These are phyloP conservation scores for Chironomus riparius DNA, from an alignment of 2,888 invertebrate genomes.

Conservation along the genomic window DNA sequence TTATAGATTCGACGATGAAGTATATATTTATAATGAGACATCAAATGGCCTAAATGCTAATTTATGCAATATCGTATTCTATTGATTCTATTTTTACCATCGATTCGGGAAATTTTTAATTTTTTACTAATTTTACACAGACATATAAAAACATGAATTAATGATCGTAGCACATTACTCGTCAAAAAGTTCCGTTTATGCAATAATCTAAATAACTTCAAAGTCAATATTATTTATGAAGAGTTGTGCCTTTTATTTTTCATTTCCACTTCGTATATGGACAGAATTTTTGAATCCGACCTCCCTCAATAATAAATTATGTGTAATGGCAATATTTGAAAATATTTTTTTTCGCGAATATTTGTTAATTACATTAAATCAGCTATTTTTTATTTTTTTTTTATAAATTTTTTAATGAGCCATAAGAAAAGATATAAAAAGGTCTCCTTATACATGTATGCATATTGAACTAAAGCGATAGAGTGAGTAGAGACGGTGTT, in stretches of 20 bases:
- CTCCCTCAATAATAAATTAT: neutral
- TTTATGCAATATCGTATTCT: neutral
- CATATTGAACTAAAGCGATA: neutral
- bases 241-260: too few relatives aligned
- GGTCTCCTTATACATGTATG: too few relatives aligned
- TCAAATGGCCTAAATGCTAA: neutral
- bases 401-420: too few relatives aligned
- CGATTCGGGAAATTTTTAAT: neutral
- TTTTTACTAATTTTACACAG: neutral
- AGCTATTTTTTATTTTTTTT: too few relatives aligned
- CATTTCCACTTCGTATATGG: too few relatives aligned
- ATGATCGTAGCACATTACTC: neutral
- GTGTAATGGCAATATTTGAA: neutral
- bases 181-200: too few relatives aligned
- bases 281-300: neutral
- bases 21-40: neutral
- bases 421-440: too few relatives aligned
- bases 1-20: neutral
- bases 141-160: neutral
- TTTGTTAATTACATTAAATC: too few relatives aligned
- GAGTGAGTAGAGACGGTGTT: too few relatives aligned
- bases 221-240: too few relatives aligned
- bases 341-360: too few relatives aligned
- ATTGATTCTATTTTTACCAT: conserved; percentile 3
- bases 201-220: too few relatives aligned